These are phyloP conservation scores for Lasioglossum vierecki DNA, from an alignment of 2,888 invertebrate species.

Conservation along the genomic window DNA sequence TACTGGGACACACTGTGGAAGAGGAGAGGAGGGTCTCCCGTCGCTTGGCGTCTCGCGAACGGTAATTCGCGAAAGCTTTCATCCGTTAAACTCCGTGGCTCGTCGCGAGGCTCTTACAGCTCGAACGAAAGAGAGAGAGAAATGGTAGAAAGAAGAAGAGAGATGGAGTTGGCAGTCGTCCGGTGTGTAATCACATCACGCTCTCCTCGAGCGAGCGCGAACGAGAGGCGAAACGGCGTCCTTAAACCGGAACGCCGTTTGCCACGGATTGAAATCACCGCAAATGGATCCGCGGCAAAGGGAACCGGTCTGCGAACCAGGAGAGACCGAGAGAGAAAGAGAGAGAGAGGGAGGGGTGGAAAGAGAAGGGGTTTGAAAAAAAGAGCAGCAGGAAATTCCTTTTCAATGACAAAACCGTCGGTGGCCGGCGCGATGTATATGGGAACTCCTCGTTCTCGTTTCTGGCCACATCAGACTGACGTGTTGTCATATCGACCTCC, in stretches of 20 bases:
- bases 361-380: conserved; percentile 22
- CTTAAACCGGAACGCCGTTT: conserved; percentile 61
- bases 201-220: conserved; percentile 48
- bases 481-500: conserved; percentile 69
- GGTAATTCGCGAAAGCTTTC: conserved; percentile 67
- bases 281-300: conserved; percentile 60
- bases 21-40: neutral
- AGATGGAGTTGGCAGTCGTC: neutral
- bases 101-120: conserved; percentile 53
- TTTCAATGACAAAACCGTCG: conserved; percentile 66
- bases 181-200: conserved; percentile 62
- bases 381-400: conserved; percentile 53
- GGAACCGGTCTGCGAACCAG: conserved; percentile 37
- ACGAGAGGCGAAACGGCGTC: conserved; percentile 38
- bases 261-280: conserved; percentile 63
- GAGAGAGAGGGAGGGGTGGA: neutral
- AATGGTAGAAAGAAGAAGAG: neutral
- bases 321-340: neutral
- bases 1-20: conserved; percentile 64
- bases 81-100: conserved; percentile 64
- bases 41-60: conserved; percentile 32
- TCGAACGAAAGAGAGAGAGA: neutral
- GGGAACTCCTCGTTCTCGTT: conserved; percentile 51
- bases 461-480: conserved; percentile 71
- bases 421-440: conserved; percentile 54